Percentiles rank a stretch among this genome's conserved stretches.
These are phyloP conservation scores for Zenarchopterus dispar DNA, from an alignment of 2,797 vertebrate genomes.

Conservation along the genomic window DNA sequence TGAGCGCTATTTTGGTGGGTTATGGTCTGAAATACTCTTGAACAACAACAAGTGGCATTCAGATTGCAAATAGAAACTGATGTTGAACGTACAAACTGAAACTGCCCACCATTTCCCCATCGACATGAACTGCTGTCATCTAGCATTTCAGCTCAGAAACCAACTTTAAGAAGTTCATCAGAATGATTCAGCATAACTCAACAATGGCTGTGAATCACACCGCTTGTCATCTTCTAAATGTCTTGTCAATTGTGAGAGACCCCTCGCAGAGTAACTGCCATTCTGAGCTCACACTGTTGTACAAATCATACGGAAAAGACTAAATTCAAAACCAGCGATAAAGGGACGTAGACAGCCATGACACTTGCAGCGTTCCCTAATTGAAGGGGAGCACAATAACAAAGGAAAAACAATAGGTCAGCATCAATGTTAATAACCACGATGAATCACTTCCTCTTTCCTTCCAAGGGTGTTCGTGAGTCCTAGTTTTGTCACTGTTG, in stretches of 20 bases:
- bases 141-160: constrained; percentile 30
- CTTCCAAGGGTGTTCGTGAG: constrained; percentile 67
- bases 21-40: background rate
- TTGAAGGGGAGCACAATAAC: constrained; percentile 19
- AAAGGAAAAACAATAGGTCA: constrained; percentile 32
- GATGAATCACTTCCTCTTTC: constrained; percentile 63
- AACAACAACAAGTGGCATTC: background rate
- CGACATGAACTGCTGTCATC: background rate
- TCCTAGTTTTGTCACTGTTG: constrained; percentile 55
- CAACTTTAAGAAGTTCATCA: constrained; percentile 46
- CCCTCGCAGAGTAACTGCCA: constrained; percentile 8
- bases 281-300: constrained; percentile 5
- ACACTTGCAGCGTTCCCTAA: background rate
- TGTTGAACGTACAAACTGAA: background rate
- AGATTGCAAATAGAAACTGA: background rate
- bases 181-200: constrained; percentile 51
- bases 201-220: constrained; percentile 47
- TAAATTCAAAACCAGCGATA: background rate
- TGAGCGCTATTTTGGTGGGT: too few relatives aligned
- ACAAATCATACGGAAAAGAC: background rate
- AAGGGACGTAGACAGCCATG: background rate
- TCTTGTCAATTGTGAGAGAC: constrained; percentile 39
- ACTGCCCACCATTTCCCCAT: background rate
- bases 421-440: constrained; percentile 47
- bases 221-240: constrained; percentile 46